phyloP scores from a whole-genome alignment of 2,797 vertebrate genomes.

The Ataeniobius toweri region DNA sequence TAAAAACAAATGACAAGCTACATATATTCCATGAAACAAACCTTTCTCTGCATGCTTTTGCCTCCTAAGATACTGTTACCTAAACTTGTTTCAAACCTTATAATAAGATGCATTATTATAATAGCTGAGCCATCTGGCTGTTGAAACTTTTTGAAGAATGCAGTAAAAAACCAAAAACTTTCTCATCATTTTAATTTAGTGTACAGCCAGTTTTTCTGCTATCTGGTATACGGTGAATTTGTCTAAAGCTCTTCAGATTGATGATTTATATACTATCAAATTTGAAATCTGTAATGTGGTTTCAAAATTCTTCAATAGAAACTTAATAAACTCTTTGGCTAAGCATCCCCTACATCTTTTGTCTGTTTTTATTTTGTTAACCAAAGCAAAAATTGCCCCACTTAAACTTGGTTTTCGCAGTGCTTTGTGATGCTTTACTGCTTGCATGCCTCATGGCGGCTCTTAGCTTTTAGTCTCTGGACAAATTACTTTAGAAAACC shows the following conservation, averaged over 20 bases:
- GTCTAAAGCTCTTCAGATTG: constrained; percentile 3
- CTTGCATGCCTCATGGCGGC: too few relatives aligned
- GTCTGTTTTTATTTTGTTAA: not conserved
- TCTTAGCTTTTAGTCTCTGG: too few relatives aligned
- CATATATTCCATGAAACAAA: constrained; percentile 3
- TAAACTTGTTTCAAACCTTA: not conserved
- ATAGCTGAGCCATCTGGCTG: not conserved
- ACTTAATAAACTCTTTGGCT: constrained; percentile 55
- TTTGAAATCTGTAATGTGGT: not conserved
- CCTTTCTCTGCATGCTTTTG: constrained; percentile 21
- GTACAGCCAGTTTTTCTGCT: too few relatives aligned
- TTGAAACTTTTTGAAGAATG: not conserved
- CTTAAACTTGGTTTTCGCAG: not conserved
- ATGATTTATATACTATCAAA: not conserved
- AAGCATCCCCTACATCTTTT: constrained; percentile 17
- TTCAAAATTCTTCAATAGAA: constrained; percentile 27
- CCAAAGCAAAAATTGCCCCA: not conserved
- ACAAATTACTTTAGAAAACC: too few relatives aligned
- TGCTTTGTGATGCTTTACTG: too few relatives aligned
- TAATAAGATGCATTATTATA: not conserved
- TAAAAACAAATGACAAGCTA: not conserved
- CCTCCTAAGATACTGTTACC: constrained; percentile 23
- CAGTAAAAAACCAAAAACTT: not conserved
- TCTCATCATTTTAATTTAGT: not conserved
- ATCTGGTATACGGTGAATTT: not conserved